Conservation (phyloP, 2,888 invertebrate species). For the Pardosa pseudoannulata region DNA sequence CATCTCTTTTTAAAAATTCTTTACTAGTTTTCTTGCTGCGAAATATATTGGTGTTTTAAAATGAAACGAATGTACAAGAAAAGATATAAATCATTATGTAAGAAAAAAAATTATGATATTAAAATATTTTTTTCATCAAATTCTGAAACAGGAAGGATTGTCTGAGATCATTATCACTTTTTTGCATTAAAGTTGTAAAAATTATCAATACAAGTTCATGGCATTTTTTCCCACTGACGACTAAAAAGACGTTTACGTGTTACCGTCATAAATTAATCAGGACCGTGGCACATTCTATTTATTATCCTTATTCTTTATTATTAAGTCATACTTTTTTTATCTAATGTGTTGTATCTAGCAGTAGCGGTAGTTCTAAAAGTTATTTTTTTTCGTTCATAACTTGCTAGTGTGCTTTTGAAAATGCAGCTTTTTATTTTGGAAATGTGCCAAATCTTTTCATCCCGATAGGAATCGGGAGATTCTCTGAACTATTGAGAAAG, state of each 20-base stretch:
- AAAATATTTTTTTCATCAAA: no score
- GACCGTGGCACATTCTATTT: background rate
- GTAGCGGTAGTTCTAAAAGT: slow-evolving; percentile 23
- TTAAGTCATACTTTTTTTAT: slow-evolving; percentile 41
- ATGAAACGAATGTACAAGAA: no score
- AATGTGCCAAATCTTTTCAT: slow-evolving; percentile 64
- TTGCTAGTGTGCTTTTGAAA: slow-evolving; percentile 57
- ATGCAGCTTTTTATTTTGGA: slow-evolving; percentile 60
- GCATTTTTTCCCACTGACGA: background rate
- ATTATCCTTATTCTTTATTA: slow-evolving; percentile 37
- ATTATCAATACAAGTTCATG: background rate
- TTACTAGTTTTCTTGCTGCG: no score
- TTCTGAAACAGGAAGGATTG: no score
- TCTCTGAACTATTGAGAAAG: slow-evolving; percentile 66
- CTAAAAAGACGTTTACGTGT: background rate
- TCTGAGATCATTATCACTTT: no score
- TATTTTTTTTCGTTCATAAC: slow-evolving; percentile 22
- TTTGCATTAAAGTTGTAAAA: no score
- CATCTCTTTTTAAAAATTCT: no score
- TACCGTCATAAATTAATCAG: background rate
- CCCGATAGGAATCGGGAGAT: slow-evolving; percentile 60
- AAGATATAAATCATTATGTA: no score
- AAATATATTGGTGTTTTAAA: no score
- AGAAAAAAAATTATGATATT: no score
- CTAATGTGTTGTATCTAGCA: slow-evolving; percentile 40